Evolutionary conservation across 2,888 invertebrate species (phyloP).

Genomic region (Phasia obesa): DNA sequence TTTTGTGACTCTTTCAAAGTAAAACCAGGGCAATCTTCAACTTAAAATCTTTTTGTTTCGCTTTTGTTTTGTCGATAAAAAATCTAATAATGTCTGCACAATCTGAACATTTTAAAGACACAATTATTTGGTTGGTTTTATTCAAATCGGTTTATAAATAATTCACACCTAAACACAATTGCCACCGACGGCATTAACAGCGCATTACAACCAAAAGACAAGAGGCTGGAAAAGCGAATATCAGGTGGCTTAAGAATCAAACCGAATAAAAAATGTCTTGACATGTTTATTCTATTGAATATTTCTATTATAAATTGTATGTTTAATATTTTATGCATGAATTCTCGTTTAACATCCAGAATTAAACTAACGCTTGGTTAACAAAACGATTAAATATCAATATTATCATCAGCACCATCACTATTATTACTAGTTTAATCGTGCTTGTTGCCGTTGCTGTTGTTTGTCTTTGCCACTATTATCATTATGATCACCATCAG

Average conservation of each 20-base stretch:
- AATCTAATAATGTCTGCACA: slow-evolving; percentile 59
- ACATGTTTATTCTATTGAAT: slow-evolving; percentile 48
- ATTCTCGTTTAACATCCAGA: slow-evolving; percentile 32
- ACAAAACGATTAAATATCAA: slow-evolving; percentile 60
- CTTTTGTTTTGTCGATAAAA: slow-evolving; percentile 21
- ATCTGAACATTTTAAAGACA: slow-evolving; percentile 56
- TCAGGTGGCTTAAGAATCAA: slow-evolving; percentile 12
- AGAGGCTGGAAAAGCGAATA: background rate
- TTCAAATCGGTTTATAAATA: slow-evolving; percentile 57
- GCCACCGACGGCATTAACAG: background rate
- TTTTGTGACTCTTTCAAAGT: background rate
- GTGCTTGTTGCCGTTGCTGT: slow-evolving; percentile 6
- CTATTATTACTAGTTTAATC: slow-evolving; percentile 10
- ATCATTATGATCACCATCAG: slow-evolving; percentile 18
- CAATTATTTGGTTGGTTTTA: slow-evolving; percentile 53
- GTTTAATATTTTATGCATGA: slow-evolving; percentile 60
- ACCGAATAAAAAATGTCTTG: slow-evolving; percentile 21
- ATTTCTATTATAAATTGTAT: slow-evolving; percentile 4
- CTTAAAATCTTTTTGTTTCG: slow-evolving; percentile 13
- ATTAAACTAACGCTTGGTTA: slow-evolving; percentile 34
- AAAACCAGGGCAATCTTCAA: background rate
- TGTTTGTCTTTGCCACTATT: slow-evolving; percentile 13
- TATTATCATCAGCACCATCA: slow-evolving; percentile 38
- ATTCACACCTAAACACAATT: slow-evolving; percentile 32
- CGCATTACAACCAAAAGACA: background rate